These are phyloP conservation scores for Gallinago jamesoni DNA, from an alignment of 2,113 vertebrate genomes.

Conservation along the genomic window DNA sequence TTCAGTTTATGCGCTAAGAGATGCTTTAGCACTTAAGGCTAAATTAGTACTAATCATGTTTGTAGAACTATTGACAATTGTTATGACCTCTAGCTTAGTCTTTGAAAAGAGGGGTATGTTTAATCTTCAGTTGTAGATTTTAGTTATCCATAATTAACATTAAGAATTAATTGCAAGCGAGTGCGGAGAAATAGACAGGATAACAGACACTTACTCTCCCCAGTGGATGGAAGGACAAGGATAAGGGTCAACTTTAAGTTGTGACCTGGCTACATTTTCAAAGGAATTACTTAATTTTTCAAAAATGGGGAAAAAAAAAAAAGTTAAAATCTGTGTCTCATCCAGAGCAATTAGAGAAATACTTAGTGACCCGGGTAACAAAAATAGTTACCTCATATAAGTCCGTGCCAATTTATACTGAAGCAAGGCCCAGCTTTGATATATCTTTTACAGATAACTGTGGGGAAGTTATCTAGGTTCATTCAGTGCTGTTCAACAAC, in stretches of 20 bases:
- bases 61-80: constrained; percentile 10
- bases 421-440: neutral
- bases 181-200: neutral
- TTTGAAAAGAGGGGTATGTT: neutral
- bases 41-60: constrained; percentile 27
- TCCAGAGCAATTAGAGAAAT: neutral
- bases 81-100: constrained; percentile 9
- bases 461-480: neutral
- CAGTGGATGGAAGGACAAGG: neutral
- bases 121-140: neutral
- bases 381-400: neutral
- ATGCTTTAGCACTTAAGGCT: constrained; percentile 2
- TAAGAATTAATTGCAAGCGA: neutral
- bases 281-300: neutral
- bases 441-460: neutral
- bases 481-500: neutral
- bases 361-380: neutral
- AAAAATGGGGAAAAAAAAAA: neutral
- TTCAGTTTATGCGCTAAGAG: neutral
- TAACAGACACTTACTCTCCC: neutral
- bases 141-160: neutral
- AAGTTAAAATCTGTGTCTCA: neutral
- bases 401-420: neutral
- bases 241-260: neutral
- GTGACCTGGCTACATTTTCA: neutral